Percentiles rank a stretch among this genome's conserved stretches.
phyloP scores from a whole-genome alignment of 2,113 vertebrate genomes.

The Boulengeromyrus knoepffleri region DNA sequence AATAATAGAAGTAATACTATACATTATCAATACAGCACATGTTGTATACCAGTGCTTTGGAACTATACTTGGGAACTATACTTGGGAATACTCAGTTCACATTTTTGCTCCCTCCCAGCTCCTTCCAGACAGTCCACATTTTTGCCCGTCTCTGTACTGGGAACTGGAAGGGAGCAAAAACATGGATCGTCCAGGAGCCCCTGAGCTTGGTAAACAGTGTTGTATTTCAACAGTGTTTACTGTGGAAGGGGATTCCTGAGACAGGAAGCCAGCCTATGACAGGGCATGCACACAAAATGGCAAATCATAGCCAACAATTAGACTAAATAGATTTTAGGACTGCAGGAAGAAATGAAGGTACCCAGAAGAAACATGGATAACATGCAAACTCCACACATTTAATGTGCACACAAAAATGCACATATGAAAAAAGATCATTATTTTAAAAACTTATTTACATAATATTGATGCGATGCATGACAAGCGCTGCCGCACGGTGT shows the following conservation, averaged over 20 bases:
- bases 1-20: neutral
- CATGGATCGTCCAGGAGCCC: neutral
- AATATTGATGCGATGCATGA: neutral
- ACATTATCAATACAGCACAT: neutral
- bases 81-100: neutral
- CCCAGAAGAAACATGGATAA: neutral
- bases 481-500: neutral
- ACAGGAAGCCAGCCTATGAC: neutral
- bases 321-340: neutral
- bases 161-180: neutral
- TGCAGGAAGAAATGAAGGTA: neutral
- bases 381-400: neutral
- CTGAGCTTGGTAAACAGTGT: neutral
- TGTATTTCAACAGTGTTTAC: too few species aligned
- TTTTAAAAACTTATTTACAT: constrained; percentile 6
- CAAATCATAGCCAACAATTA: neutral
- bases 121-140: neutral
- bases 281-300: neutral
- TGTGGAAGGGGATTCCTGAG: neutral
- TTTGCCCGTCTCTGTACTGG: neutral
- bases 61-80: too few species aligned
- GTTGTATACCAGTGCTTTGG: neutral
- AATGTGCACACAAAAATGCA: neutral
- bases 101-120: neutral
- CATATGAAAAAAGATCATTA: neutral